Evolutionary conservation across 2,797 vertebrate genomes (phyloP).

Genomic region (Podargus strigoides): DNA sequence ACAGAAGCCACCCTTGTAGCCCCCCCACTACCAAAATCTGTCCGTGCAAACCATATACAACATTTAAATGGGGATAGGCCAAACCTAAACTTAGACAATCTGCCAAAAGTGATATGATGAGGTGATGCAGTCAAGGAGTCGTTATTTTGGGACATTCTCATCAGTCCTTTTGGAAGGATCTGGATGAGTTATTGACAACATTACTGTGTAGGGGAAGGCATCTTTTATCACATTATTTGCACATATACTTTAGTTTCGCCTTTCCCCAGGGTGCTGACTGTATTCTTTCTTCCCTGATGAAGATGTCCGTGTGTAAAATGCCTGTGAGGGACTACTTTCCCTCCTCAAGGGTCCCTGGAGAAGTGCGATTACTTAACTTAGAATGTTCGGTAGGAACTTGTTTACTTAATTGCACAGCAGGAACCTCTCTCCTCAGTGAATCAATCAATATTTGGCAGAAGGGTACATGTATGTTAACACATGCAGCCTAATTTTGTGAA

Average conservation of each 20-base stretch:
- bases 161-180: neutral
- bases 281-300: neutral
- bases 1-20: no score
- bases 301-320: neutral
- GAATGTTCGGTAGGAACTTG: neutral
- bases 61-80: neutral
- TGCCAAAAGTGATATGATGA: neutral
- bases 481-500: constrained; percentile 10
- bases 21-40: no score
- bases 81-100: neutral
- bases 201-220: neutral
- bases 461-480: neutral
- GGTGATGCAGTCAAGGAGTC: neutral
- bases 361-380: neutral
- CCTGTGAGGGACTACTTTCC: neutral
- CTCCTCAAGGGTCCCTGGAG: neutral
- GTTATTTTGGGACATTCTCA: neutral
- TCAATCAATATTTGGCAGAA: neutral
- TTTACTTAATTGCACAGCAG: neutral
- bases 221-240: neutral
- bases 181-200: neutral
- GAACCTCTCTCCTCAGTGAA: neutral
- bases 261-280: neutral
- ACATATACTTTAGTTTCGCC: neutral
- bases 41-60: no score